Base-by-base conservation (phyloP, 2,888 invertebrate genomes). In the Chrysina gloriosa region DNA sequence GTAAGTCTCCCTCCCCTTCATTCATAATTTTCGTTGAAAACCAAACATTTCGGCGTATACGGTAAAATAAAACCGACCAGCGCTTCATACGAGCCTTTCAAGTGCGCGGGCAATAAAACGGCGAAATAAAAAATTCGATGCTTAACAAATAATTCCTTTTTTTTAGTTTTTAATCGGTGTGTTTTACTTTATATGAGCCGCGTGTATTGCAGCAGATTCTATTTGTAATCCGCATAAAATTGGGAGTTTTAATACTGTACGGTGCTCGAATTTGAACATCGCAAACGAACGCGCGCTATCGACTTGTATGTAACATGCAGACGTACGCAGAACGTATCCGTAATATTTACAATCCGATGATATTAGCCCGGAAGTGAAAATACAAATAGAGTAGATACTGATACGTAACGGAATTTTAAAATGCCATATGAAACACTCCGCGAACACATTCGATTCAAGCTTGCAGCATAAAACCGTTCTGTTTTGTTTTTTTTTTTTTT, bases 1-100 rank as follows among this genome's bases (percentile, higher is more conserved):
- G 81, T 81, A 74, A 80, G 77, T 45, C 47, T 29, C 21, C 23
- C 2, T 27, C 45, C 1, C 3, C 5, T 36, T 36, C 36, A 11
- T n/a, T 25, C 21, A 0, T 9, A 21, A 47, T 9, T 34, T n/a
- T n/a, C n/a, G n/a, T n/a, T n/a, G n/a, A n/a, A n/a, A n/a, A n/a
- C n/a, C n/a, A n/a, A n/a, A n/a, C n/a, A n/a, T n/a, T n/a, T n/a
- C n/a, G n/a, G n/a, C n/a, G n/a, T n/a, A n/a, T n/a, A n/a, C n/a
- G n/a, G n/a, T n/a, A n/a, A n/a, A n/a, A n/a, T n/a, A n/a, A n/a
- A n/a, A n/a, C n/a, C n/a, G n/a, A n/a, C n/a, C n/a, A n/a, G n/a
- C n/a, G n/a, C n/a, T n/a, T n/a, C n/a, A n/a, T n/a, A n/a, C n/a
- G n/a, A n/a, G n/a, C n/a, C n/a, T n/a, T n/a, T n/a, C n/a, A n/a